A percentile compares a stretch with the other conserved stretches of the same genome.
Evolutionary conservation across 2,888 invertebrate species (phyloP).

Genomic region (Plemyria rubiginata): DNA sequence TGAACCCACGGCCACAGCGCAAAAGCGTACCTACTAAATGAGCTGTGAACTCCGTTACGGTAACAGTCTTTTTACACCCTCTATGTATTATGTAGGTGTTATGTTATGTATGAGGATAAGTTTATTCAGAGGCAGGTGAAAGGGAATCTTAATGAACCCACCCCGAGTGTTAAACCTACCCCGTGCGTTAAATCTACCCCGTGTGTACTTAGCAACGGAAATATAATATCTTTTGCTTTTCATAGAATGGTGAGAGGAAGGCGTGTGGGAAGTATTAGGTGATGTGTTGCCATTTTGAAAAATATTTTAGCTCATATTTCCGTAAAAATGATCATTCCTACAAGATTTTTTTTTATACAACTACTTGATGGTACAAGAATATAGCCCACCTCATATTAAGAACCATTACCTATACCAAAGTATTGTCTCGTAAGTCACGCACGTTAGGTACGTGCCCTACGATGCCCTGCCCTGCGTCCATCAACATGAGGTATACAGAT

Average conservation of each 20-base stretch:
- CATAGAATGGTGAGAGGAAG: neutral
- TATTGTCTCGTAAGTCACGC: too few relatives aligned
- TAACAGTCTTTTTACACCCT: neutral
- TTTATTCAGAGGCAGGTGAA: constrained; percentile 29
- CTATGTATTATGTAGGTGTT: neutral
- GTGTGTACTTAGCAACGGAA: constrained; percentile 13
- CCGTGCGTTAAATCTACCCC: neutral
- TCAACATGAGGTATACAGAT: too few relatives aligned
- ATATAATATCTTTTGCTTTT: constrained; percentile 28
- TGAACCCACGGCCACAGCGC: too few relatives aligned
- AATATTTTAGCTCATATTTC: neutral
- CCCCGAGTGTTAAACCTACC: neutral
- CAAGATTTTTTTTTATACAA: too few relatives aligned
- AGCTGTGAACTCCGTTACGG: too few relatives aligned
- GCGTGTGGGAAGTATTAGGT: neutral
- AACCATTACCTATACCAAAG: too few relatives aligned
- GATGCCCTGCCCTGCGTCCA: too few relatives aligned
- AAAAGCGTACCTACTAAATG: too few relatives aligned
- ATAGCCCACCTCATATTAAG: too few relatives aligned
- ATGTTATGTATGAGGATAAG: constrained; percentile 10
- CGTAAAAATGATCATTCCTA: too few relatives aligned
- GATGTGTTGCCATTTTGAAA: neutral
- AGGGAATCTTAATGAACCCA: constrained; percentile 28
- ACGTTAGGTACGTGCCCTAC: too few relatives aligned
- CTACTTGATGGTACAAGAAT: too few relatives aligned